Percentiles rank a stretch among this genome's conserved stretches.
phyloP scores from a whole-genome alignment of 1,140 invertebrate genomes.

The Anagrus nilaparvatae region DNA sequence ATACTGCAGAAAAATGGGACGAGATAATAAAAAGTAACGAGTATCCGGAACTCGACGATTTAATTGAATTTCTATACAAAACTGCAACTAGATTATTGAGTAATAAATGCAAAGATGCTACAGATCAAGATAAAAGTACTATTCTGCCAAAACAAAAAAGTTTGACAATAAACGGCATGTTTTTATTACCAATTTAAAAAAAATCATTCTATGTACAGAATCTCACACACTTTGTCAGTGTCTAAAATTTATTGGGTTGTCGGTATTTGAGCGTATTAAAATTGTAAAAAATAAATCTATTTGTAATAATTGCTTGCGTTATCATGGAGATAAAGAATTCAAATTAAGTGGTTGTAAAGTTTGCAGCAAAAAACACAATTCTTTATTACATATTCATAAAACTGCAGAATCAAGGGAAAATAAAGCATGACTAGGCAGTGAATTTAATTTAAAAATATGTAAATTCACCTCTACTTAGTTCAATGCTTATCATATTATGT shows the following conservation, averaged over 20 bases:
- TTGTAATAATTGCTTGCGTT: not conserved
- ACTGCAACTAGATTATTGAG: not conserved
- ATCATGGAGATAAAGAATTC: not conserved
- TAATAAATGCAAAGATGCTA: not conserved
- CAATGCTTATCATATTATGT: too few relatives aligned
- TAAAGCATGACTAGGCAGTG: too few relatives aligned
- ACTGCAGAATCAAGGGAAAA: too few relatives aligned
- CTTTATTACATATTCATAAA: not conserved
- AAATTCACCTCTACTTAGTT: too few relatives aligned
- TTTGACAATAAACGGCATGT: too few relatives aligned
- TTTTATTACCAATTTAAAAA: too few relatives aligned
- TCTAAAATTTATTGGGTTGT: too few relatives aligned
- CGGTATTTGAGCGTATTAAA: too few relatives aligned
- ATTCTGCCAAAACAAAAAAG: slow-evolving; percentile 3
- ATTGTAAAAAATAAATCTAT: not conserved
- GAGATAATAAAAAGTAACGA: not conserved
- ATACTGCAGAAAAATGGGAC: not conserved
- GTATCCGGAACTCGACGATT: slow-evolving; percentile 1
- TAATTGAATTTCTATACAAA: slow-evolving; percentile 6
- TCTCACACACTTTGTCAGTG: too few relatives aligned
- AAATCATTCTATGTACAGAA: too few relatives aligned
- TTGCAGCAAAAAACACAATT: slow-evolving; percentile 1
- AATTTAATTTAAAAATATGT: too few relatives aligned
- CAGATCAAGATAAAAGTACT: slow-evolving; percentile 3
- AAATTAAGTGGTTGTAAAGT: not conserved